Evolutionary conservation across 2,113 vertebrate genomes (phyloP).

Genomic region (Oreochromis aureus): DNA sequence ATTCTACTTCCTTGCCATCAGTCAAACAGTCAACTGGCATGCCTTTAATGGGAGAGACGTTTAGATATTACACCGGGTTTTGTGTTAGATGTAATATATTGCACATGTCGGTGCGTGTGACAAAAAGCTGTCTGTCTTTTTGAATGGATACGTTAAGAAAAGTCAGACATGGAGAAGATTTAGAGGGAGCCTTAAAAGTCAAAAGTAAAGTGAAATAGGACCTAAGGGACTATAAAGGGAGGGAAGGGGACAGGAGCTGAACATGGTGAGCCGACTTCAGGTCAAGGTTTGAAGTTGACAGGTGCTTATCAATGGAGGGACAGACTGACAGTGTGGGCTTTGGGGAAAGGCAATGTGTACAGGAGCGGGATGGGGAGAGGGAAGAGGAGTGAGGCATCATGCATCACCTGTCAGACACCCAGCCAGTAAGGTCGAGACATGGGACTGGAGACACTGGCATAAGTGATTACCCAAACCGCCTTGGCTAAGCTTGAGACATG

Average conservation of each 20-base stretch:
- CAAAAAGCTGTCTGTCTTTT: constrained; percentile 1
- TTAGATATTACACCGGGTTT: neutral
- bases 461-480: constrained; percentile 63
- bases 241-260: neutral
- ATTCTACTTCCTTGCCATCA: neutral
- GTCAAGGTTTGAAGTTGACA: constrained; percentile 56
- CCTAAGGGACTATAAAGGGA: neutral
- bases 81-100: neutral
- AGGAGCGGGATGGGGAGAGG: neutral
- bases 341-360: neutral
- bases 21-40: neutral
- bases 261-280: constrained; percentile 5
- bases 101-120: neutral
- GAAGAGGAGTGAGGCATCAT: constrained; percentile 21
- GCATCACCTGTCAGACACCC: constrained; percentile 57
- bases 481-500: constrained; percentile 56
- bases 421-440: constrained; percentile 50
- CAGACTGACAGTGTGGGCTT: constrained; percentile 23
- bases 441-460: constrained; percentile 53
- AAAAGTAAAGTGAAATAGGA: neutral
- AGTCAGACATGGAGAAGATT: neutral
- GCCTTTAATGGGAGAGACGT: neutral
- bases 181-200: constrained; percentile 7
- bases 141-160: neutral
- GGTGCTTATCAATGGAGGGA: constrained; percentile 49